phyloP scores from a whole-genome alignment of 2,797 vertebrate genomes.

The Pangasius sanitwongsei region DNA sequence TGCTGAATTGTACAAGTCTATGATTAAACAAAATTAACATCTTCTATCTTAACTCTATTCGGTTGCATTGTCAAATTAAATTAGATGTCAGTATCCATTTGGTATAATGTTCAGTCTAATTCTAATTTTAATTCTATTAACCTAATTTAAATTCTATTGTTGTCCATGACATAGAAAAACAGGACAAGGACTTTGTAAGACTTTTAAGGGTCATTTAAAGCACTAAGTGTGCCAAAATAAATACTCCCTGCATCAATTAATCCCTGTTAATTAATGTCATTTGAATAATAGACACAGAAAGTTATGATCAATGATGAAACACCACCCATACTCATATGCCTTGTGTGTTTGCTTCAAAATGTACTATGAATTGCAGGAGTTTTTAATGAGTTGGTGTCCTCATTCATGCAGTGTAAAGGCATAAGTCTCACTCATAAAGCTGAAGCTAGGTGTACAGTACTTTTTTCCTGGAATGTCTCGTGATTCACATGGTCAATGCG shows the following conservation, averaged over 20 bases:
- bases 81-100: constrained; percentile 36
- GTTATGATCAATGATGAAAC: constrained; percentile 53
- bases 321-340: constrained; percentile 50
- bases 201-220: constrained; percentile 52
- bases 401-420: too few relatives aligned
- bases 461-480: too few relatives aligned
- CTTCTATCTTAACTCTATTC: constrained; percentile 13
- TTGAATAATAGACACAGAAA: constrained; percentile 49
- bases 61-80: constrained; percentile 40
- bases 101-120: constrained; percentile 39
- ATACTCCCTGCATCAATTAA: constrained; percentile 61
- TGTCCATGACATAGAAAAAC: constrained; percentile 36
- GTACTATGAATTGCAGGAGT: too few relatives aligned
- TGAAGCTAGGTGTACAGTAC: too few relatives aligned
- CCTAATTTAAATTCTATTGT: constrained; percentile 28
- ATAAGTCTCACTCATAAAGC: too few relatives aligned
- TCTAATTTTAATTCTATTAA: constrained; percentile 45
- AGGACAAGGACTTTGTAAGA: constrained; percentile 40
- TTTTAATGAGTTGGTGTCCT: too few relatives aligned
- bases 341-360: constrained; percentile 26
- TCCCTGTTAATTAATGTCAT: constrained; percentile 60
- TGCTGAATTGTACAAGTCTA: not conserved
- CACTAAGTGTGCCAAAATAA: constrained; percentile 57
- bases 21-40: not conserved
- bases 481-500: too few relatives aligned